phyloP scores from a whole-genome alignment of 2,113 vertebrate species.

The Antechinus flavipes region DNA sequence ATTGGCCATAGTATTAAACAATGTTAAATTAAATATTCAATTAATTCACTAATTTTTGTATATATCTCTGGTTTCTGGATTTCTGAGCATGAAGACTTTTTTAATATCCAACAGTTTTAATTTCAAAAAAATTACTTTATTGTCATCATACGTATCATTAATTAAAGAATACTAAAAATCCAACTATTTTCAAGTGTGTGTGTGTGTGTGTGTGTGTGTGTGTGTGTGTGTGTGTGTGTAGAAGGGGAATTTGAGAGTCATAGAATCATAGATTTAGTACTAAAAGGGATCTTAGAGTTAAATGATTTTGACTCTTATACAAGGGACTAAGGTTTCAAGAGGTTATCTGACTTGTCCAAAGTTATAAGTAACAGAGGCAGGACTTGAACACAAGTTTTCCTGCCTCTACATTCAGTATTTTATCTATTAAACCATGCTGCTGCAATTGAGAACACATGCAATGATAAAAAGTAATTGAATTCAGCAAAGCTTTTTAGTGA shows the following conservation, averaged over 20 bases:
- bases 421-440: neutral
- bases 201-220: neutral
- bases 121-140: neutral
- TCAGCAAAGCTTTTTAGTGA: neutral
- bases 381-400: neutral
- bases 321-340: neutral
- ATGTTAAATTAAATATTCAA: too few species aligned
- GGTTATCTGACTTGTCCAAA: neutral
- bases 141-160: neutral
- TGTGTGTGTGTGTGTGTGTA: too few species aligned
- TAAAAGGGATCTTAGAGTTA: neutral
- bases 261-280: neutral
- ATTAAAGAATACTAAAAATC: neutral
- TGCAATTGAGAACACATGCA: neutral
- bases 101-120: neutral
- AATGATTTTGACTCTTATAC: neutral
- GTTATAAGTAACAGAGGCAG: neutral
- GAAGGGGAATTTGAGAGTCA: neutral
- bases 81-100: neutral
- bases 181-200: neutral
- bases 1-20: neutral
- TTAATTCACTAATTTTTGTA: neutral
- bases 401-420: neutral
- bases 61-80: neutral
- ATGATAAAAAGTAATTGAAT: neutral